phyloP scores from a whole-genome alignment of 2,797 vertebrate species.

The Sebastes nivosus region DNA sequence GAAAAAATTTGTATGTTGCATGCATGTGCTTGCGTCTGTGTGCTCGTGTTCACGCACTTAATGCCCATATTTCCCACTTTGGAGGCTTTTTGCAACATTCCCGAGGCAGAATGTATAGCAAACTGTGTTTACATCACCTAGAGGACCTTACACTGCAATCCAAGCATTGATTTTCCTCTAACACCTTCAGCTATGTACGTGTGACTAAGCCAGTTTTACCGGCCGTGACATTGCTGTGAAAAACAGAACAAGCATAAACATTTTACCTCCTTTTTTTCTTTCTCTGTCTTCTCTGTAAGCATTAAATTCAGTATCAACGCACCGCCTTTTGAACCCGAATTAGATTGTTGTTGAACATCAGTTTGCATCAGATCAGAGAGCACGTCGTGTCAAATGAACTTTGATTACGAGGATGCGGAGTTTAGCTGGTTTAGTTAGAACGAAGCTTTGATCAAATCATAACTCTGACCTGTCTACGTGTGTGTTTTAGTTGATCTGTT shows the following conservation, averaged over 20 bases:
- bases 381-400: constrained; percentile 13
- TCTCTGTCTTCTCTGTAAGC: constrained; percentile 5
- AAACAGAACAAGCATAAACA: constrained; percentile 55
- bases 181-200: constrained; percentile 69
- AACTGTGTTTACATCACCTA: constrained; percentile 71
- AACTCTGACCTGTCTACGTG: background rate
- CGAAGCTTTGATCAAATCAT: constrained; percentile 5
- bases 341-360: constrained; percentile 12
- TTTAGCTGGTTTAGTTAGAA: background rate
- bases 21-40: background rate
- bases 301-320: constrained; percentile 13
- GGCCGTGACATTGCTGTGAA: constrained; percentile 60
- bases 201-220: constrained; percentile 75
- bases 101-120: constrained; percentile 57
- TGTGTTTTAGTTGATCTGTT: background rate
- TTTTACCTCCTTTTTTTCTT: constrained; percentile 24
- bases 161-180: constrained; percentile 73
- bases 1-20: background rate
- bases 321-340: constrained; percentile 2
- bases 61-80: constrained; percentile 6
- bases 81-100: constrained; percentile 50
- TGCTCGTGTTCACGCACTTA: background rate
- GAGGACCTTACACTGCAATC: constrained; percentile 70
- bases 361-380: constrained; percentile 20
- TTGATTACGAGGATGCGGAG: background rate